These are phyloP conservation scores for Pogonomyrmex californicus DNA, from an alignment of 1,140 invertebrate genomes.

Conservation along the genomic window DNA sequence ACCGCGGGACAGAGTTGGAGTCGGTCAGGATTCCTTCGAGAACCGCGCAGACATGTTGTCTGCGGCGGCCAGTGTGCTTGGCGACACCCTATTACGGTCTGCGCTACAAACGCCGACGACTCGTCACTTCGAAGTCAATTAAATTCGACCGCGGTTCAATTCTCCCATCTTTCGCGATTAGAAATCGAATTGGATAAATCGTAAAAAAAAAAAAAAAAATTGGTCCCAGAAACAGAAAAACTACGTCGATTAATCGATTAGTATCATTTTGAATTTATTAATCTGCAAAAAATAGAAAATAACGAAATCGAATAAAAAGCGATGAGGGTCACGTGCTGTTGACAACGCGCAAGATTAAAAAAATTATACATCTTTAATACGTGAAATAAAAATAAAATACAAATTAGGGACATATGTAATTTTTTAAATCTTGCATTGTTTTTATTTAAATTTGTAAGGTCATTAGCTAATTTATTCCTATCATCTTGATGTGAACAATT, in stretches of 20 bases:
- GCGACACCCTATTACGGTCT: slow-evolving; percentile 32
- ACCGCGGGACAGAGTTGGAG: slow-evolving; percentile 40
- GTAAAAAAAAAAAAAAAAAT: background rate
- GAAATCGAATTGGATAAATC: background rate
- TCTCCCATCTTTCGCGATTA: background rate
- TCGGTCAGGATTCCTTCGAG: slow-evolving; percentile 57
- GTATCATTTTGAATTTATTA: background rate
- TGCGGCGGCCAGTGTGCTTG: slow-evolving; percentile 29
- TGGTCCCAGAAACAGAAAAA: background rate
- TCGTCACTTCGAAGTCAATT: slow-evolving; percentile 8
- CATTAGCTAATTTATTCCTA: no score
- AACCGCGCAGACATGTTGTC: slow-evolving; percentile 57
- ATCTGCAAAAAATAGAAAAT: background rate
- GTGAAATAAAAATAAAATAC: no score
- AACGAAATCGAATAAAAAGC: background rate
- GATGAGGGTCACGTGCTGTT: no score
- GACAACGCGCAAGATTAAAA: background rate
- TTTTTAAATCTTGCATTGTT: no score
- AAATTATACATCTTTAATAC: background rate
- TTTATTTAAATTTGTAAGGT: no score
- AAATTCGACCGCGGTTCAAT: background rate
- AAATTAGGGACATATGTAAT: no score
- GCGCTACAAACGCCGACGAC: background rate
- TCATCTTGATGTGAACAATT: background rate
- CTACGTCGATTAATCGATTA: background rate